Conservation (phyloP, 1,140 invertebrate genomes). For the Rhizoglyphus robini region DNA sequence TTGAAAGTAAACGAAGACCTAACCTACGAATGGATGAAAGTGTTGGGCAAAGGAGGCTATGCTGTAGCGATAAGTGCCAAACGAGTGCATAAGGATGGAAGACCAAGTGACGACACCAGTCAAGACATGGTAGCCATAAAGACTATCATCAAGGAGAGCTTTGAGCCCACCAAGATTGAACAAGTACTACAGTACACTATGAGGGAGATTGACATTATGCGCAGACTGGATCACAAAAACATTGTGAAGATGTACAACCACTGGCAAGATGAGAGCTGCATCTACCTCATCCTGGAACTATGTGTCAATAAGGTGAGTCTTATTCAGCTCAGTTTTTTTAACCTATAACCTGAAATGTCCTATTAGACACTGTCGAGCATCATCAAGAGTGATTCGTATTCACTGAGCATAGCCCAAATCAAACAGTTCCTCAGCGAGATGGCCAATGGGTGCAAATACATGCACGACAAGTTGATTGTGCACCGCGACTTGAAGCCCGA, state of each 20-base stretch:
- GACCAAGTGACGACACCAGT: background rate
- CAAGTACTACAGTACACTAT: background rate
- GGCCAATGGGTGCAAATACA: constrained; percentile 23
- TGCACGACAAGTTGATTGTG: constrained; percentile 90
- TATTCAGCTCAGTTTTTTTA: background rate
- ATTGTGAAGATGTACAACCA: constrained; percentile 44
- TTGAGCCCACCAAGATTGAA: background rate
- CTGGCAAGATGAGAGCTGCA: background rate
- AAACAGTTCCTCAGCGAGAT: constrained; percentile 24
- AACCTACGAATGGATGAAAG: background rate
- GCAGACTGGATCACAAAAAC: constrained; percentile 65
- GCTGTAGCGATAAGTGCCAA: constrained; percentile 1
- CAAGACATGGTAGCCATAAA: background rate
- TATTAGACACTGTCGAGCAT: background rate
- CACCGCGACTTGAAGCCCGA: constrained; percentile 98
- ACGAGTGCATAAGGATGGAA: background rate
- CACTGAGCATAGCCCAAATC: background rate
- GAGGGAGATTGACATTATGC: constrained; percentile 71
- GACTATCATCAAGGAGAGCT: background rate
- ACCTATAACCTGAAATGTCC: too few relatives aligned
- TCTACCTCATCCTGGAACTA: background rate
- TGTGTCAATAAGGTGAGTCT: constrained; percentile 4
- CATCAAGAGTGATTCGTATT: background rate
- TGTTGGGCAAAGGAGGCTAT: background rate
- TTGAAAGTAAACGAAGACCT: background rate